These are phyloP conservation scores for Characodon lateralis DNA, from an alignment of 2,797 vertebrate species.

Conservation along the genomic window DNA sequence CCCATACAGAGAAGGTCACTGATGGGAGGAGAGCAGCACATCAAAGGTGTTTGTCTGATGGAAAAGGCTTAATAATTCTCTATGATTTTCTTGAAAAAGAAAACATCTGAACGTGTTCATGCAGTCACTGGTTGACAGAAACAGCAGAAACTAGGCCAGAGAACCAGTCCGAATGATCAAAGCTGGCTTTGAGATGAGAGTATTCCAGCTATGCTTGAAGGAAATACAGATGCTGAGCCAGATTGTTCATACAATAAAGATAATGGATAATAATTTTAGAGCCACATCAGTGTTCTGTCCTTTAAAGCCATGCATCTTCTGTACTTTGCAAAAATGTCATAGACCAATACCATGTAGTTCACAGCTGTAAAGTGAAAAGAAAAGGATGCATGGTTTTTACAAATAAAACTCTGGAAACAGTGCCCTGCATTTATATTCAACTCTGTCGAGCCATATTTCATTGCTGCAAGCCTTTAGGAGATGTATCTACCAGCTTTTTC, in stretches of 20 bases:
- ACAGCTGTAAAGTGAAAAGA: neutral
- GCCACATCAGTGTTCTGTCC: neutral
- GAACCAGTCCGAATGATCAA: constrained; percentile 42
- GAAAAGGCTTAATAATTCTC: constrained; percentile 47
- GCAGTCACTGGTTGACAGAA: constrained; percentile 11
- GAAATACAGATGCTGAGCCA: constrained; percentile 44
- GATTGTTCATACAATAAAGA: constrained; percentile 21
- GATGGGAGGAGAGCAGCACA: constrained; percentile 9
- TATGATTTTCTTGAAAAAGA: neutral
- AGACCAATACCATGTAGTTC: neutral
- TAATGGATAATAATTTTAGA: constrained; percentile 17
- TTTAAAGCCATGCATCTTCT: neutral
- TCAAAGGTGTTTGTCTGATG: constrained; percentile 7
- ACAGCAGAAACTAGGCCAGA: constrained; percentile 21
- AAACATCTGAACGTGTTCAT: neutral
- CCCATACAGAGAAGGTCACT: constrained; percentile 2
- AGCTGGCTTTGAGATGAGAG: constrained; percentile 45
- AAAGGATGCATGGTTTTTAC: neutral
- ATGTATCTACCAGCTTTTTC: neutral
- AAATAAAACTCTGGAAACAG: neutral
- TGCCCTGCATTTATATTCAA: no score
- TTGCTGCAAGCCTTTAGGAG: neutral
- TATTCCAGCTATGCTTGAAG: constrained; percentile 25
- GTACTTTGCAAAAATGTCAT: neutral
- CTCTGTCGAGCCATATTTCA: no score